phyloP scores from a whole-genome alignment of 2,888 invertebrate genomes.

The Aricia artaxerxes region DNA sequence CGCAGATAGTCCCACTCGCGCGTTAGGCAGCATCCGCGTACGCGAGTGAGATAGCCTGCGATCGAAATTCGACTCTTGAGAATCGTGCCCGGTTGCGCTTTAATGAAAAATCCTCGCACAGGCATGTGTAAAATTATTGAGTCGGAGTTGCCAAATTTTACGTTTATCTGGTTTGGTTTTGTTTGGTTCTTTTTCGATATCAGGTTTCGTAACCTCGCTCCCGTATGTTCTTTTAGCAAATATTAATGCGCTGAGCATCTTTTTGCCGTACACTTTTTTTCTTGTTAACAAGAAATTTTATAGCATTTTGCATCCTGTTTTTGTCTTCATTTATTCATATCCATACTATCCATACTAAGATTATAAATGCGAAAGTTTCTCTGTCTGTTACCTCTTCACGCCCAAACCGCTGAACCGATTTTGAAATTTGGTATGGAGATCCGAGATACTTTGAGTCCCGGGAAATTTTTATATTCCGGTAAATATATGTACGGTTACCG shows the following conservation, averaged over 20 bases:
- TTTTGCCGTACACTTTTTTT: background rate
- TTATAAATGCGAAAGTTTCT: no score
- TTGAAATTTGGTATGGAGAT: no score
- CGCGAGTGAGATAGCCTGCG: background rate
- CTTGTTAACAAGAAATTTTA: background rate
- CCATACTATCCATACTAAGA: no score
- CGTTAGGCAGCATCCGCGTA: background rate
- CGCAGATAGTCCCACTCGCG: background rate
- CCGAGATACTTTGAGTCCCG: no score
- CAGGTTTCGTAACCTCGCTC: conserved; percentile 7
- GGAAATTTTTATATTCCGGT: no score
- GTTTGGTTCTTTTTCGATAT: conserved; percentile 2
- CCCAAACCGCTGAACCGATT: no score
- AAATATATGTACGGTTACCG: no score
- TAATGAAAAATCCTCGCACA: conserved; percentile 6
- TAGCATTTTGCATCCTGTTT: background rate
- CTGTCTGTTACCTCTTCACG: no score
- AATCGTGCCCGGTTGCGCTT: background rate
- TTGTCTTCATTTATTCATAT: background rate
- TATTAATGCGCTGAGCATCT: background rate
- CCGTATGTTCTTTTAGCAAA: conserved; percentile 8
- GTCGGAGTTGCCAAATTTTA: background rate
- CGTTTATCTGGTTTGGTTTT: background rate
- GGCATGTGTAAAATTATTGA: conserved; percentile 1
- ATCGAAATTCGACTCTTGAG: background rate